phyloP scores from a whole-genome alignment of 2,888 invertebrate genomes.

The Cryptocheilus praepositus region DNA sequence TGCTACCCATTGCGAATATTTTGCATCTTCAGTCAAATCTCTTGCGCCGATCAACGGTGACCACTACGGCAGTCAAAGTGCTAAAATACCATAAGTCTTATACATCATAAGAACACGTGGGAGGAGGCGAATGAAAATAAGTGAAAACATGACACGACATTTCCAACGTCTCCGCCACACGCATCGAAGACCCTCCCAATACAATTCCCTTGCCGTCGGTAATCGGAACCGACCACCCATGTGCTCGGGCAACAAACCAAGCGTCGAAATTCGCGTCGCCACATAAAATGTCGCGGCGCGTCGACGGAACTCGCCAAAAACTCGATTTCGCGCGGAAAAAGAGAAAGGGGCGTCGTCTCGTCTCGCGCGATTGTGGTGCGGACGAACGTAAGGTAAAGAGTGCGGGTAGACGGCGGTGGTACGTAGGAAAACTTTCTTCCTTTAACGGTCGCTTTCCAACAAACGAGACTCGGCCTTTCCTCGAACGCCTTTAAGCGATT shows the following conservation, averaged over 20 bases:
- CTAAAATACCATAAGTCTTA: no score
- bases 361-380: background rate
- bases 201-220: background rate
- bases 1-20: no score
- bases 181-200: background rate
- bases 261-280: conserved; percentile 8
- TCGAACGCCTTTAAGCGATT: conserved; percentile 8
- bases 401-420: background rate
- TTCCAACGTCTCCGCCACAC: background rate
- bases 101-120: no score
- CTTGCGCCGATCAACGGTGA: no score
- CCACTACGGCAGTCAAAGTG: no score
- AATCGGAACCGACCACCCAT: no score
- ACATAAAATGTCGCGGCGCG: background rate
- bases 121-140: background rate
- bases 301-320: background rate
- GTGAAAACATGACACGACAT: background rate
- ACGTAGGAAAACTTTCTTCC: conserved; percentile 3
- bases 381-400: background rate
- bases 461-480: conserved; percentile 6
- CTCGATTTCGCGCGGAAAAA: background rate
- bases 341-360: background rate
- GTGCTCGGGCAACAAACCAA: background rate
- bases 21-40: no score
- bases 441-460: background rate